These are phyloP conservation scores for Drosophila mercatorum DNA, from an alignment of 2,888 invertebrate species.

Conservation along the genomic window DNA sequence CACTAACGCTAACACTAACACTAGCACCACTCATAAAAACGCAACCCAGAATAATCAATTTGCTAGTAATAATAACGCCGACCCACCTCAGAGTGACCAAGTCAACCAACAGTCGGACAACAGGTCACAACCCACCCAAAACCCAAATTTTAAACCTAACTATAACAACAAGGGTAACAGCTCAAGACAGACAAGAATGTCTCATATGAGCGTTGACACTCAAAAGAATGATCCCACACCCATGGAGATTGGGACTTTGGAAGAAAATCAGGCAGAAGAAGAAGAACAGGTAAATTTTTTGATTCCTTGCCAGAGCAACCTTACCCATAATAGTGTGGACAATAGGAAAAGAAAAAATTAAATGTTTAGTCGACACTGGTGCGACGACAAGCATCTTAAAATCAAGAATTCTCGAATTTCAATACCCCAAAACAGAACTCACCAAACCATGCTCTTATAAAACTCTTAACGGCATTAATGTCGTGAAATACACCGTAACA, in stretches of 20 bases:
- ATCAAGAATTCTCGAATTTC: neutral
- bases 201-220: neutral
- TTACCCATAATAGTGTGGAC: neutral
- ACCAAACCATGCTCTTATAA: neutral
- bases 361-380: neutral
- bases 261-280: constrained; percentile 1
- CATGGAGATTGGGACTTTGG: neutral
- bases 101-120: neutral
- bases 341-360: neutral
- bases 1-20: neutral
- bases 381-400: constrained; percentile 1
- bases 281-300: neutral
- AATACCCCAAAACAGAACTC: neutral
- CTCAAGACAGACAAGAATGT: neutral
- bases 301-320: neutral
- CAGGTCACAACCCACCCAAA: neutral
- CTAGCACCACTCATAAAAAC: neutral
- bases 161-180: neutral
- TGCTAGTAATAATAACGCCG: neutral
- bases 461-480: neutral
- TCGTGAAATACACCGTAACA: neutral
- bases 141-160: neutral
- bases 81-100: neutral
- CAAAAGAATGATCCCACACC: neutral
- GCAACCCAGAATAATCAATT: too few species aligned